A percentile compares a stretch with the other conserved stretches of the same genome.
phyloP scores from a whole-genome alignment of 2,113 vertebrate species.

The Anhinga anhinga region DNA sequence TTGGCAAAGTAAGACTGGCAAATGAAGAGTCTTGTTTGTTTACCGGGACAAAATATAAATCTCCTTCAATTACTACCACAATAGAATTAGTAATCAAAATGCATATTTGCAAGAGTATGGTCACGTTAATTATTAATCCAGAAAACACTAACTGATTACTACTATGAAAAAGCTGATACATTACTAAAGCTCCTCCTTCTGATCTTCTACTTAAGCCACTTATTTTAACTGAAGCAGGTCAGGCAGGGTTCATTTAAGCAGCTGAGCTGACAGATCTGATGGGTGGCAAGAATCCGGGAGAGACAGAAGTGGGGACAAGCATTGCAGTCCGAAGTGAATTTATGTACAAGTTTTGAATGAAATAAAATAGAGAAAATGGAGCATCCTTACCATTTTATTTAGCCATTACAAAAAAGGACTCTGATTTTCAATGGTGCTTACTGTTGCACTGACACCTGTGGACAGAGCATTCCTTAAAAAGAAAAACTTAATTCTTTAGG shows the following conservation, averaged over 20 bases:
- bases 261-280: not conserved
- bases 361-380: not conserved
- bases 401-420: not conserved
- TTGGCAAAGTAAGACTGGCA: not conserved
- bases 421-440: not conserved
- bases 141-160: not conserved
- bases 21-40: not conserved
- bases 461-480: not conserved
- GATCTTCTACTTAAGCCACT: not conserved
- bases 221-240: not conserved
- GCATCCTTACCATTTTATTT: not conserved
- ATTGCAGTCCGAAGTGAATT: not conserved
- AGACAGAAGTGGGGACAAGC: not conserved
- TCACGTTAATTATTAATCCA: not conserved
- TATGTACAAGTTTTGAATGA: not conserved
- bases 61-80: not conserved
- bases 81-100: not conserved
- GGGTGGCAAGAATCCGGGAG: not conserved
- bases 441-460: not conserved
- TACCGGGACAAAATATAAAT: not conserved
- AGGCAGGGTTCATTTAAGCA: not conserved
- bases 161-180: not conserved
- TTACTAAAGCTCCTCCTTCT: not conserved
- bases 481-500: not conserved
- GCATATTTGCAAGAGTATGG: not conserved